Base-by-base conservation (phyloP, 2,888 invertebrate genomes). In the Halictus ligatus region DNA sequence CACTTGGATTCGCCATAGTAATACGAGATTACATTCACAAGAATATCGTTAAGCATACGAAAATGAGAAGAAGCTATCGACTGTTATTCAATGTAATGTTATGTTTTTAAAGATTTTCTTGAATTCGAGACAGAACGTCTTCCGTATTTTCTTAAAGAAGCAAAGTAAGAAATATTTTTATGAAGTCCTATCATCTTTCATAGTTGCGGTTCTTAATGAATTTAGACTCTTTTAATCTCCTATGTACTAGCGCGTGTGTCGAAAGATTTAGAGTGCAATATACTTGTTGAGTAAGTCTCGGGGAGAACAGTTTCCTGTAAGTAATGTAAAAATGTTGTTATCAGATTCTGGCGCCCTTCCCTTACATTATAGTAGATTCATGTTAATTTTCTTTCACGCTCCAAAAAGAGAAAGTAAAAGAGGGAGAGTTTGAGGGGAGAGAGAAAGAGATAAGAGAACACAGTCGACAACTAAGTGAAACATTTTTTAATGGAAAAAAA, bases 311-410 rank as follows among this genome's bases (percentile, higher is more conserved):
- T 78, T 82, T 79, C 82, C 60, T 75, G 74, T 81, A 71, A 88
- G 43, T 84, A 76, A 82, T 77, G 43, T 64, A 77, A 81, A 81
- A 81, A 58, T 79, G 72, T 74, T 79, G 69, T 83, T 85, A 78
- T 85, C n/a, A 78, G 83, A 87, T 86, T 84, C 82, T 84, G 81
- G 80, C 86, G 88, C 86, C 85, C 88, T 92, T 89, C 83, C 87
- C 86, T 86, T 87, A 35, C 67, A 67, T 82, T 80, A 88, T 73
- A 25, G 71, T 80, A 81, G 75, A 78, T 67, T 74, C 58, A 46
- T 64, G 58, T 73, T 76, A 29, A 80, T 79, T 75, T 78, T n/a
- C n/a, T 35, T 83, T 72, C 80, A 80, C 83, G 35, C 71, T 80
- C 75, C 15, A 67, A 76, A 48, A n/a, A 21, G 35, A 58, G 29